phyloP scores from a whole-genome alignment of 1,140 invertebrate genomes.

The Rhysida immarginata region DNA sequence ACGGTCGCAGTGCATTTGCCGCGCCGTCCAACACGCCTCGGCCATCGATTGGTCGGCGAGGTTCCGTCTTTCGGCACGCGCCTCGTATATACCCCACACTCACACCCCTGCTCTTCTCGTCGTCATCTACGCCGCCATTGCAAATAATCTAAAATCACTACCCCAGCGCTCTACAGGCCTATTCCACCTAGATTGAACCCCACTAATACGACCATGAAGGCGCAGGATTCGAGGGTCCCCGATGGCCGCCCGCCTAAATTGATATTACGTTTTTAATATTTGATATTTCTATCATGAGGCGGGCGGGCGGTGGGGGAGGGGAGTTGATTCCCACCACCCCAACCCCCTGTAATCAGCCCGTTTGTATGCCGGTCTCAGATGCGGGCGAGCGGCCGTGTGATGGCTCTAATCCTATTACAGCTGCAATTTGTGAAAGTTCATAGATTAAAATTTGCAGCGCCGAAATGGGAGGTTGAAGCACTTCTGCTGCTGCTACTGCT shows the following conservation, averaged over 20 bases:
- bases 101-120: no score
- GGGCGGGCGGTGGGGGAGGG: neutral
- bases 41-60: no score
- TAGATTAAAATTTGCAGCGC: constrained; percentile 9
- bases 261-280: constrained; percentile 14
- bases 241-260: constrained; percentile 3
- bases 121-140: neutral
- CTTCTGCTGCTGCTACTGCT: no score
- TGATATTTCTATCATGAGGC: constrained; percentile 10
- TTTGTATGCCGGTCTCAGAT: constrained; percentile 6
- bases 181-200: constrained; percentile 1
- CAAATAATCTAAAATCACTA: constrained; percentile 8
- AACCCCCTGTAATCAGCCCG: constrained; percentile 1
- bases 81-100: no score
- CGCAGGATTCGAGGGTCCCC: neutral
- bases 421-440: constrained; percentile 8
- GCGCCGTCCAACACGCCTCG: no score
- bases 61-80: no score
- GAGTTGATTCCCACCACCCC: neutral
- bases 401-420: constrained; percentile 5
- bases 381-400: neutral
- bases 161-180: neutral
- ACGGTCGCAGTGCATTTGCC: no score
- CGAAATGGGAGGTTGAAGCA: no score
- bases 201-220: neutral